phyloP scores from a whole-genome alignment of 2,113 vertebrate species.

The Salvelinus namaycush region DNA sequence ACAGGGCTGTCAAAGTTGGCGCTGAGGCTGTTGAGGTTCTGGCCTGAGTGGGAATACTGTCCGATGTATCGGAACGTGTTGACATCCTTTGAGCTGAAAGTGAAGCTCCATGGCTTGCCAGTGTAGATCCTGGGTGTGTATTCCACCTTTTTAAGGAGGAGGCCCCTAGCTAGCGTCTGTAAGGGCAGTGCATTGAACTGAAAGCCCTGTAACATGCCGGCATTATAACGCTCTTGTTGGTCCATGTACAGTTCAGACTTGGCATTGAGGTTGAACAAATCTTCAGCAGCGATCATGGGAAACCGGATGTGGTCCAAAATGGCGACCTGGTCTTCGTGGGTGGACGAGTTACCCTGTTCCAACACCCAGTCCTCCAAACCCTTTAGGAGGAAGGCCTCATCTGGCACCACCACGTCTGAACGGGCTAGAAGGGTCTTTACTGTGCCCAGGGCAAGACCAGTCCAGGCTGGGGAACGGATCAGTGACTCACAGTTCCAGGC shows the following conservation, averaged over 20 bases:
- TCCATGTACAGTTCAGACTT: conserved; percentile 9
- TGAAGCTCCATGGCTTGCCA: conserved; percentile 57
- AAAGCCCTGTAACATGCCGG: conserved; percentile 55
- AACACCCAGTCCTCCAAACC: conserved; percentile 57
- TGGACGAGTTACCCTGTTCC: conserved; percentile 3
- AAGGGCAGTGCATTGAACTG: conserved; percentile 64
- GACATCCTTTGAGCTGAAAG: conserved; percentile 2
- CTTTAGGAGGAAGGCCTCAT: conserved; percentile 57
- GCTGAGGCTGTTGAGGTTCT: not conserved
- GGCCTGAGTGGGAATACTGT: not conserved
- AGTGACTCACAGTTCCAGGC: conserved; percentile 59
- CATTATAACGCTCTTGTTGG: conserved; percentile 47
- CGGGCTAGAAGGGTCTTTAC: conserved; percentile 54
- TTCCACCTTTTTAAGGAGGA: not conserved
- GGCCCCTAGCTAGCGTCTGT: conserved; percentile 31
- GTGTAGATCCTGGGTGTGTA: conserved; percentile 66
- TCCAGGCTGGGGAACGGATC: conserved; percentile 41
- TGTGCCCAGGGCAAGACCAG: not conserved
- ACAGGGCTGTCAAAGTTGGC: conserved; percentile 48
- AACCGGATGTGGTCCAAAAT: conserved; percentile 60
- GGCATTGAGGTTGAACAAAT: conserved; percentile 36
- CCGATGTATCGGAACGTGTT: not conserved
- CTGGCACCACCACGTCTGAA: conserved; percentile 58
- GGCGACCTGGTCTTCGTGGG: not conserved
- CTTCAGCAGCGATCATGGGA: conserved; percentile 61